Base-by-base conservation (phyloP, 1,140 invertebrate species). In the Alviniconcha marisindica region DNA sequence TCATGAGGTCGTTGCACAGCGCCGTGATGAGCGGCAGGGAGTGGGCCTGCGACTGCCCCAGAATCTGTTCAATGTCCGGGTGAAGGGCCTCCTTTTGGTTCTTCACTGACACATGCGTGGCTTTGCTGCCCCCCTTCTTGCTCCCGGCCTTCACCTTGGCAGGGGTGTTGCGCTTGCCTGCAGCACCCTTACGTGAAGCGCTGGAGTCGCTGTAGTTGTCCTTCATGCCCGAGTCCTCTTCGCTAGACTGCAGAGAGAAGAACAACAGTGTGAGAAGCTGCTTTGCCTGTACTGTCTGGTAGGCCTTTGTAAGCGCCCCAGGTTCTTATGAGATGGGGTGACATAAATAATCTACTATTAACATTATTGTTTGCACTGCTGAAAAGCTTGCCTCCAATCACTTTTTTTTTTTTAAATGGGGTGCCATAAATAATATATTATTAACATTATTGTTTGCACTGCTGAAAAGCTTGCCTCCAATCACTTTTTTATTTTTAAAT, bases 1-100 rank as follows among this genome's bases (percentile, higher is more conserved):
- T 82, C 88, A 90, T 88, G 14, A 92, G 83, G 77, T 92, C 91
- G 82, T 91, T 91, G 84, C 89, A 91, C 51, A 92, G 84, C 10
- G 90, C 90, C 24, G 88, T 90, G 77, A 92, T 91, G 33, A 92
- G 85, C 28, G 91, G 90, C 48, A 92, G 83, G 33, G 90, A 90
- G 56, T 88, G 85, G 36, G 88, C 88, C 83, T 90, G 87, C 2
- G 88, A 86, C 83, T 90, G 86, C 71, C 87, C 88, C 33, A 88
- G 66, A 21, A 92, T 92, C 73, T 91, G 87, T 63, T 90, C 88
- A 21, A 92, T 83, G 73, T 92, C 91, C 21, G 91, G 91, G 78
- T 92, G 91, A 42, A 92, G 85, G 12, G 84, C 85, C 83, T 89
- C 89, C 42, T 90, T 90, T 66, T 88, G 84, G 80, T 89, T 90